Evolutionary conservation across 2,888 invertebrate genomes (phyloP), one percentile per base, ranked within the genome.

Genomic region (Saturnia japonica): DNA sequence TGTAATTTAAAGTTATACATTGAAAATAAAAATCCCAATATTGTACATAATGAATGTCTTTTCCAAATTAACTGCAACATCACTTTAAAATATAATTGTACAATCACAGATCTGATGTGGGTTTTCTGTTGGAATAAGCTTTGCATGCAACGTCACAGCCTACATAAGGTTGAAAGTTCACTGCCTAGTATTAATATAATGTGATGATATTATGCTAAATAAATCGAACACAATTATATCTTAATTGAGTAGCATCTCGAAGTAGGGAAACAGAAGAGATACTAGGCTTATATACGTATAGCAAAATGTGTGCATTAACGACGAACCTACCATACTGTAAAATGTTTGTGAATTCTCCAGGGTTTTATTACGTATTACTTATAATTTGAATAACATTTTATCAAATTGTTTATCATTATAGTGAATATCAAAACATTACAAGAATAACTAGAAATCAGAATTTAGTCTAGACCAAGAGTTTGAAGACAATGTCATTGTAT

Each of bases 21-120:
- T 60, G 54, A 28, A 12, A 60, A 60, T 60, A 28, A 28, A 60
- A 28, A 60, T 60, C 28, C 28, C 57, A 60, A 28, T 25, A 60
- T 51, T 51, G 19, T 51, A 51, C 19, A 51, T 19, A 51, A 51
- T 51, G 1, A 11, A 14, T 28, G 57, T 60, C 25, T 60, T 28
- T 28, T 60, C 14, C 25, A 28, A 60, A 60, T 54, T 22, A 54
- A 54, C 54, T 54, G 54, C 22, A 54, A 54, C n/a, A 54, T 54
- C 54, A 1, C 54, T 22, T 7, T 62, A 62, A 34, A 34, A 62
- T 62, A 34, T 34, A 62, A 62, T 62, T 64, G 34, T 64, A 64
- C 40, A 64, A 64, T 40, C 64, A 40, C 34, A 64, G 64, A 64
- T 19, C 40, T 40, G 40, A 64, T 64, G 40, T 64, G 64, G 64